Percentiles rank a stretch among this genome's conserved stretches.
These are phyloP conservation scores for Silurus lanzhouensis DNA, from an alignment of 2,797 vertebrate genomes.

Conservation along the genomic window DNA sequence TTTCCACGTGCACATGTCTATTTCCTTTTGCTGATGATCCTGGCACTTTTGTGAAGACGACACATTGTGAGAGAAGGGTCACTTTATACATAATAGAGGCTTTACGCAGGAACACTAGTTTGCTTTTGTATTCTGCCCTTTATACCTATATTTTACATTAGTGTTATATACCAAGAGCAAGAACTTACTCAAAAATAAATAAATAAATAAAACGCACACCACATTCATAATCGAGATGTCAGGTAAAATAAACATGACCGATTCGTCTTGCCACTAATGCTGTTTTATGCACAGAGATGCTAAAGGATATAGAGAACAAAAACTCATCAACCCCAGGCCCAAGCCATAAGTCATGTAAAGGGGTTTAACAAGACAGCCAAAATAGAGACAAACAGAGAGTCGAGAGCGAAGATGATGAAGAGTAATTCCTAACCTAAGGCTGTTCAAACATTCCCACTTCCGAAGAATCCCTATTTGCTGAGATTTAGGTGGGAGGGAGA, in stretches of 20 bases:
- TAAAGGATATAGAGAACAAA: constrained; percentile 51
- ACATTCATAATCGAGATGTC: constrained; percentile 18
- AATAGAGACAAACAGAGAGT: constrained; percentile 46
- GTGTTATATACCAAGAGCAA: background rate
- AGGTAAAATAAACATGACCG: constrained; percentile 6
- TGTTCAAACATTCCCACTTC: constrained; percentile 46
- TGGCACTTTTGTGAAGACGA: background rate
- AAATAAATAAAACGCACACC: background rate
- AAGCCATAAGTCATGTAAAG: constrained; percentile 57
- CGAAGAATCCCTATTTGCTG: constrained; percentile 26
- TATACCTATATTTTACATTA: background rate
- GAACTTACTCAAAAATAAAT: background rate
- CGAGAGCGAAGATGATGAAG: constrained; percentile 37
- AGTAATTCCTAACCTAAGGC: constrained; percentile 54
- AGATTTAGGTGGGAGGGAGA: constrained; percentile 18
- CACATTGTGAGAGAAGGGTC: background rate
- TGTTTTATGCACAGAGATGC: constrained; percentile 24
- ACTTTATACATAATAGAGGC: constrained; percentile 18
- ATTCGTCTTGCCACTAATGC: constrained; percentile 9
- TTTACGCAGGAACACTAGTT: background rate
- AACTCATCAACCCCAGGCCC: constrained; percentile 54
- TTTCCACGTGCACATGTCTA: background rate
- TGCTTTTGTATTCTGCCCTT: background rate
- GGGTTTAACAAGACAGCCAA: constrained; percentile 55
- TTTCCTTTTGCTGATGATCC: background rate